These are phyloP conservation scores for Cheilosia scutellata DNA, from an alignment of 2,888 invertebrate species.

Conservation along the genomic window DNA sequence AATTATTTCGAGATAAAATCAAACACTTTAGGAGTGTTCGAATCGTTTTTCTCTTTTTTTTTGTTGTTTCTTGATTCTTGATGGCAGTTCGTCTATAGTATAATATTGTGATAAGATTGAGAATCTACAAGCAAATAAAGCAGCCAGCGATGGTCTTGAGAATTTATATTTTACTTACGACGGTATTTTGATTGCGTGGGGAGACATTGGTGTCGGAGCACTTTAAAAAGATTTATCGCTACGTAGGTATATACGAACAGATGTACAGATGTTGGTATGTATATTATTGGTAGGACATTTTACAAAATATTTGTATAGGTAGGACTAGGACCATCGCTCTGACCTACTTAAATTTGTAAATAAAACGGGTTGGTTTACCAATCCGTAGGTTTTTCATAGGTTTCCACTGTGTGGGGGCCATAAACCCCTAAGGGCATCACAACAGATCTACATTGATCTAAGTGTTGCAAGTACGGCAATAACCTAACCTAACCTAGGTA, in stretches of 20 bases:
- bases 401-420: too few relatives aligned
- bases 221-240: not conserved
- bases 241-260: not conserved
- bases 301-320: too few relatives aligned
- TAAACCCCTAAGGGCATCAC: too few relatives aligned
- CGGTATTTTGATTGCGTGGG: constrained; percentile 9
- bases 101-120: constrained; percentile 63
- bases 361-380: too few relatives aligned
- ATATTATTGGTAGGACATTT: too few relatives aligned
- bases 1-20: constrained; percentile 72
- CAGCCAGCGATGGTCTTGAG: constrained; percentile 12
- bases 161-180: not conserved
- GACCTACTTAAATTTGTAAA: too few relatives aligned
- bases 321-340: too few relatives aligned
- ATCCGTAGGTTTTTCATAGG: too few relatives aligned
- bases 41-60: constrained; percentile 39
- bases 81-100: constrained; percentile 9
- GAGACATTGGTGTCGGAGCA: constrained; percentile 3
- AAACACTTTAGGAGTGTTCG: constrained; percentile 67
- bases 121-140: constrained; percentile 53
- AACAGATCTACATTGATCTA: too few relatives aligned
- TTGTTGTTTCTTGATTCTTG: constrained; percentile 42
- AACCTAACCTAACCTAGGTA: too few relatives aligned
- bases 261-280: too few relatives aligned
- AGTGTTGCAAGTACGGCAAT: too few relatives aligned